Base-by-base conservation (phyloP, 1,140 invertebrate species). In the Drosophila azteca region DNA sequence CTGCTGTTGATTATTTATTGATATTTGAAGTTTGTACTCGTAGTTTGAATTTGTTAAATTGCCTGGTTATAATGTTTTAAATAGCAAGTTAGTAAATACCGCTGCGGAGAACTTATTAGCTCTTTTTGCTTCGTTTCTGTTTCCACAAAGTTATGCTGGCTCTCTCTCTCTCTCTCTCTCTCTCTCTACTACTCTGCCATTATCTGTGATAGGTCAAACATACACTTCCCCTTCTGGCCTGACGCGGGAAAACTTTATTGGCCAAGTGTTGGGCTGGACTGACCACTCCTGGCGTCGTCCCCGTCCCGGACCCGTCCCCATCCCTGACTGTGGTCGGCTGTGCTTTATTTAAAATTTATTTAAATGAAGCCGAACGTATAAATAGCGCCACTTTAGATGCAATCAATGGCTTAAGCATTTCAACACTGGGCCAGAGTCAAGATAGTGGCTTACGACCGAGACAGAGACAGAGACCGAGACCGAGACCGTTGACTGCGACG, bases 301-400 rank as follows among this genome's bases (percentile, higher is more conserved):
- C 17, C 17, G 1, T 20, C 31, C 0, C n/a, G n/a, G n/a, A n/a
- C n/a, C 22, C 17, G 2, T 9, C 3, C 4, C 4, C 24, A 5
- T 6, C 3, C 24, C 24, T 4, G 15, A 2, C 35, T 26, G 46
- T 49, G 59, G 54, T 51, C 35, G 55, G 61, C 75, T 64, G 73
- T 85, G 81, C 74, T 85, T 85, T 85, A 85, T 85, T 85, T 85
- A 87, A 85, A 87, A 85, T 85, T 85, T 85, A 85, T 85, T 85
- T 85, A 85, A 85, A 85, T 85, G 81, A 85, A 77, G 60, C 55
- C 74, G 74, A 75, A 87, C 82, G 78, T 87, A 85, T 85, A 85
- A 85, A 85, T 85, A 85, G 74, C 82, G 78, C 78, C 81, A 85
- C 81, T 85, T 85, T 85, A 85, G 81, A 85, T 85, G 81, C 81